Conservation (phyloP, 1,140 invertebrate species). For the Euwallacea fornicatus region DNA sequence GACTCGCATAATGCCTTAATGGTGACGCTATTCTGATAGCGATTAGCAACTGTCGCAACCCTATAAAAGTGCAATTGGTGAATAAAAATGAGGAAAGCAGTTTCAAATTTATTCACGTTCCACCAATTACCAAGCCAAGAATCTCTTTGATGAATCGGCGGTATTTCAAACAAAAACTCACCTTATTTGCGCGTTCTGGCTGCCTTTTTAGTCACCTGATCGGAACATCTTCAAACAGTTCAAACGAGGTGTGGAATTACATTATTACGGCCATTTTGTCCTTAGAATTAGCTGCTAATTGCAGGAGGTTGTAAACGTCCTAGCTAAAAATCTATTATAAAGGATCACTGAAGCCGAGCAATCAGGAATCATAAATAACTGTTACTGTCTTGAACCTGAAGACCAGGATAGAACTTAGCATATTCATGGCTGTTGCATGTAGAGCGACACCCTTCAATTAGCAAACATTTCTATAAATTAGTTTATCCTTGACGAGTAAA, state of each 20-base stretch:
- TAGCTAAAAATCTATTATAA: no score
- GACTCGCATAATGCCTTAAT: neutral
- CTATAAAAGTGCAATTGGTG: neutral
- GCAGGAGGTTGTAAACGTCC: no score
- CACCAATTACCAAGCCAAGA: conserved; percentile 16
- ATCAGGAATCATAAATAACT: no score
- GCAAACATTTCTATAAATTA: conserved; percentile 18
- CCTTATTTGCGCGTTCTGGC: conserved; percentile 22
- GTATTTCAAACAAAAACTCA: conserved; percentile 18
- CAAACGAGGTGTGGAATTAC: conserved; percentile 21
- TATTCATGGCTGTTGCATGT: neutral
- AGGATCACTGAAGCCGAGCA: no score
- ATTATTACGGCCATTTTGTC: conserved; percentile 9
- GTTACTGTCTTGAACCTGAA: no score
- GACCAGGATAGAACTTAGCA: no score
- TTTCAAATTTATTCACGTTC: conserved; percentile 6
- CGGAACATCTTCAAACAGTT: conserved; percentile 19
- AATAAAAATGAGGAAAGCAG: neutral
- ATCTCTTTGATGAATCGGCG: conserved; percentile 9
- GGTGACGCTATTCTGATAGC: neutral
- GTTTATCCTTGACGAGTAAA: conserved; percentile 13
- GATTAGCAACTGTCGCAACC: conserved; percentile 6
- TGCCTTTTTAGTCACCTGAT: conserved; percentile 15
- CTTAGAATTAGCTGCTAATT: no score
- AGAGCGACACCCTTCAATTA: conserved; percentile 13